Base-by-base conservation (phyloP, 2,888 invertebrate species). In the Erebia ligea region DNA sequence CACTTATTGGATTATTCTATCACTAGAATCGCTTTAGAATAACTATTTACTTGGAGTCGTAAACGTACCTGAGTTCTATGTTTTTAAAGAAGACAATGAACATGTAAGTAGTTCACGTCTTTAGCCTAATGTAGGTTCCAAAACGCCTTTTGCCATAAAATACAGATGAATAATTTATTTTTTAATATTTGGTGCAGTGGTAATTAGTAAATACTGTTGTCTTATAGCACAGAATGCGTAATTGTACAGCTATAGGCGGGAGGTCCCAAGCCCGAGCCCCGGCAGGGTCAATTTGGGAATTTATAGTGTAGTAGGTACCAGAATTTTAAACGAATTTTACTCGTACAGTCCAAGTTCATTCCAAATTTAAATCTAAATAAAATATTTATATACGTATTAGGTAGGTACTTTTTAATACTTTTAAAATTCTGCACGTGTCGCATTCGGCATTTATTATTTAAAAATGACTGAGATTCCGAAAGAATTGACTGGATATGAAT, bases 401-500 rank as follows among this genome's bases (percentile, higher is more conserved):
- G 5, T 6, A 34, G 1, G 34, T 50, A 6, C n/a, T 52, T 52
- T 21, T 11, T 21, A 56, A 4, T 21, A 56, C 17, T 64, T 57
- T 67, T 15, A 67, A 54, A 67, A 67, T 58, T 58, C 67, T 48
- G 25, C 19, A n/a, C n/a, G 34, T 45, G 52, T 63, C 56, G 15
- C 17, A 52, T 72, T 52, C 25, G 45, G 52, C n/a, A 59, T 45
- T 11, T 68, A 62, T 57, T 70, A 50, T 73, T 70, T 63, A 56
- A 62, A 68, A 73, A 67, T 54, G 25, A 21, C 34, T 54, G 40
- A 68, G 58, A 73, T 70, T 57, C 67, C 63, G 69, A 34, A 70
- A 48, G 56, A 57, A 70, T 48, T 45, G 40, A 56, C 65, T 62
- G 45, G n/a, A 70, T 73, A 68, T 61, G 50, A 66, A 74, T 74